Base-by-base conservation (phyloP, 2,888 invertebrate species). In the Oscheius onirici region DNA sequence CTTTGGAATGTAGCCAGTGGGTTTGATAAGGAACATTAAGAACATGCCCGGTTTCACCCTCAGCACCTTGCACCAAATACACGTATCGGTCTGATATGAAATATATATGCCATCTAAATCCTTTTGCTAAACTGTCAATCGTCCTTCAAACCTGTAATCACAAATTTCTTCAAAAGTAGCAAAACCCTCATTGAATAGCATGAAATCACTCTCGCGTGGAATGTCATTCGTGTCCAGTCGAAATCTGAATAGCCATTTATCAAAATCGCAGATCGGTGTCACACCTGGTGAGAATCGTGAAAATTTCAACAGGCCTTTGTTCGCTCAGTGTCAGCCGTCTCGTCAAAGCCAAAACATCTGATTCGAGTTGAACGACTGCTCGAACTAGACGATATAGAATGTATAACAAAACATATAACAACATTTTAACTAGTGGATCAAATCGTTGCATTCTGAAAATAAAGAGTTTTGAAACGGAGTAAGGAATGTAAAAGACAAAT, bases 51-150 rank as follows among this genome's bases (percentile, higher is more conserved):
- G 54, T 52, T 24, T 74, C 71, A 8, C 54, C 54, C 20, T 73
- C 43, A 3, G 68, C 49, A 41, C 72, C 28, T 51, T 68, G 66
- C 1, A 73, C 73, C 10, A 78, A 60, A 43, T 78, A 78, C 24
- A 78, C 63, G 26, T 76, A 78, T 26, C 69, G 55, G 6, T 73
- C 72, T 11, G 73, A 75, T 22, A 78, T 75, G 43, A 41, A 68
- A 58, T 78, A 76, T 55, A 78, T 76, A 57, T 73, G 74, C 78
- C 78, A 78, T 20, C 78, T 78, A 1, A 46, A 60, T 2, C 13
- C 8, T 6, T 10, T 17, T 15, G 13, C 15, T n/a, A 3, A 67
- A 15, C 44, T 40, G 20, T 24, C 13, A 6, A n/a, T 26, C 1
- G 15, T 15, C 40, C 28, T 13, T 40, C 52, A 11, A 13, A 70